These are phyloP conservation scores for Microctenopoma stevenorrisi DNA, from an alignment of 2,797 vertebrate species.

Conservation along the genomic window DNA sequence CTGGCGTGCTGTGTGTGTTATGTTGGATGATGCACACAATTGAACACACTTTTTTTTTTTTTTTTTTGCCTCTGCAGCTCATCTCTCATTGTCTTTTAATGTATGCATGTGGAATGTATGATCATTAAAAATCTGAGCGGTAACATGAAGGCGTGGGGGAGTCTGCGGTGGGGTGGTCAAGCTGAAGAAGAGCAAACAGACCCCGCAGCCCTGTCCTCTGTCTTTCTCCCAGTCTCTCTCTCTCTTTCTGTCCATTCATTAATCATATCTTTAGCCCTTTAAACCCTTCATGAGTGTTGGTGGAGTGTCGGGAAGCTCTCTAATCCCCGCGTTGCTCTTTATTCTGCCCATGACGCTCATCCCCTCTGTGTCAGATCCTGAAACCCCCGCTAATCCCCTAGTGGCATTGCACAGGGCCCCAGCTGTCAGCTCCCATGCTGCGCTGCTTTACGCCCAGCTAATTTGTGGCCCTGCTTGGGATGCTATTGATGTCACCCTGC, in stretches of 20 bases:
- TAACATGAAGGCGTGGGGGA: background rate
- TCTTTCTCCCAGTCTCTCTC: conserved; percentile 12
- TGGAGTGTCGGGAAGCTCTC: conserved; percentile 73
- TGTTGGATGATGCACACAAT: conserved; percentile 29
- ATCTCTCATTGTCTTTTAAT: conserved; percentile 70
- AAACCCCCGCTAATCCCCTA: conserved; percentile 76
- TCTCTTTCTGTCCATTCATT: conserved; percentile 64
- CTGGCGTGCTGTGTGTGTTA: conserved; percentile 41
- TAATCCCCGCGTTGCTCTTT: conserved; percentile 79
- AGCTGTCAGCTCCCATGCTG: conserved; percentile 77
- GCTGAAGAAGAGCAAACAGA: conserved; percentile 48
- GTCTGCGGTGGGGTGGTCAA: conserved; percentile 7
- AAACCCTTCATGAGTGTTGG: conserved; percentile 77
- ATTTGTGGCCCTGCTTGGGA: conserved; percentile 78
- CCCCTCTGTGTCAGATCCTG: conserved; percentile 75
- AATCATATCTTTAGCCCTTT: conserved; percentile 75
- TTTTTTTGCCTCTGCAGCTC: conserved; percentile 39
- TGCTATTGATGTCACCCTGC: conserved; percentile 72
- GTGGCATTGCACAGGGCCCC: conserved; percentile 65
- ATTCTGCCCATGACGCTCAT: conserved; percentile 76
- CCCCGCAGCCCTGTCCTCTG: conserved; percentile 14
- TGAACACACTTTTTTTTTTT: conserved; percentile 34
- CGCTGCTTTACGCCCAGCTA: conserved; percentile 57
- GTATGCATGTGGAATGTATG: conserved; percentile 49
- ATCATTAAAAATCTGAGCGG: conserved; percentile 63